Percentiles rank a stretch among this genome's conserved stretches.
Conservation (phyloP, 2,797 vertebrate genomes). For the Synanceia verrucosa region DNA sequence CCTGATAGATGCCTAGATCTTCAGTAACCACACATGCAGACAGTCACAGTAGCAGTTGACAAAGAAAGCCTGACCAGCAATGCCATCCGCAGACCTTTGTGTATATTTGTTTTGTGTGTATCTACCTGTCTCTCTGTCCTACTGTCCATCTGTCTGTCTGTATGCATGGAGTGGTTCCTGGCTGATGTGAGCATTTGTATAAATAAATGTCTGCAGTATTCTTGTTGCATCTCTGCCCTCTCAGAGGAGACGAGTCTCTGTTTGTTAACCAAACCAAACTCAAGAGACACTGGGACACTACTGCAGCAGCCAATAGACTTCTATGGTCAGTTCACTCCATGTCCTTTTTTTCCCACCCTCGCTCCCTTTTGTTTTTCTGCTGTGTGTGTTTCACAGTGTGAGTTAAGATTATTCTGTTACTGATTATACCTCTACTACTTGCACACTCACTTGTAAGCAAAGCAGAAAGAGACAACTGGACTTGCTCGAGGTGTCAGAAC, state of each 20-base stretch:
- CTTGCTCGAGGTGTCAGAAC: no score
- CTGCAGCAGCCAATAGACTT: constrained; percentile 5
- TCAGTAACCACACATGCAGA: background rate
- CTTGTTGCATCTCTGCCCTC: background rate
- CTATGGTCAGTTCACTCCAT: background rate
- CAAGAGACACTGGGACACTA: constrained; percentile 7
- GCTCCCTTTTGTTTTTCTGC: background rate
- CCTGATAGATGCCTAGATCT: constrained; percentile 17
- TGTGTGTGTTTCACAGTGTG: background rate
- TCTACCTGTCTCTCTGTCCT: background rate
- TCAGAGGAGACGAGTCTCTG: constrained; percentile 17
- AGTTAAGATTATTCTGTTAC: no score
- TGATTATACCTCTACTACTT: no score
- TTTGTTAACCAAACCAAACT: constrained; percentile 30
- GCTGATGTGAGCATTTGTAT: background rate
- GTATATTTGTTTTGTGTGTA: constrained; percentile 1
- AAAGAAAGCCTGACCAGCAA: background rate
- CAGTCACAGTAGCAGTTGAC: constrained; percentile 18
- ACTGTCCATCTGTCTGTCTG: background rate
- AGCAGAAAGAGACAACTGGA: no score
- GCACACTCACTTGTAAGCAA: no score
- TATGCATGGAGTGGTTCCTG: background rate
- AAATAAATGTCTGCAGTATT: background rate
- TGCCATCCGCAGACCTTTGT: background rate
- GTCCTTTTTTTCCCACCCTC: background rate